Evolutionary conservation across 2,113 vertebrate genomes (phyloP), one percentile per base, ranked within the genome.

Genomic region (Martes martes): DNA sequence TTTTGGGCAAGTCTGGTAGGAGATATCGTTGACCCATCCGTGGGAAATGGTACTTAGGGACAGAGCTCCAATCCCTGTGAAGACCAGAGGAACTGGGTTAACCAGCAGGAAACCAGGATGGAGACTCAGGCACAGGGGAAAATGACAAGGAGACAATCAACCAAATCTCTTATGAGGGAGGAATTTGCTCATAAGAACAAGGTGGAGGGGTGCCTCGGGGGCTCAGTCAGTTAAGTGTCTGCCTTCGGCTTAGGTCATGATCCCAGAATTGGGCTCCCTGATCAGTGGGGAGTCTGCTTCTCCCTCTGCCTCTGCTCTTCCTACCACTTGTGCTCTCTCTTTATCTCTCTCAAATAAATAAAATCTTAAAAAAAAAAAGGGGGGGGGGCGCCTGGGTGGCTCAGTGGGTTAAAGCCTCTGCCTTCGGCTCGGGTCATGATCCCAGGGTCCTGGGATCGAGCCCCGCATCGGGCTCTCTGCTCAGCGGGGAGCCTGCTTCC

Each of bases 121-220:
- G 69, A 71, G 69, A 59, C 50, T 57, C 50, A 3, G 59, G 24
- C 86, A 76, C 28, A 63, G 18, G 95, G 59, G 86, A 61, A 78
- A 89, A 85, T 2, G 24, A 83, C 36, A 57, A 26, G 18, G 16
- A 94, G 61, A 19, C 24, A 42, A 52, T 78, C 23, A 52, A 57
- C 78, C 83, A 90, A 94, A 69, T 89, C 36, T 31, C 36, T 8
- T 87, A 8, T 3, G 80, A 57, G 78, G n/a, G 57, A 67, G 47
- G 42, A 92, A 88, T 80, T 89, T 89, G 67, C 36, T 92, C 39
- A 15, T 81, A 92, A 87, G 79, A 82, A 95, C 52, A 94, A 86
- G 13, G 63, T 73, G 42, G 31, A 15, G 33, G 65, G 65, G 65
- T 16, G 2, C 33, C 65, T n/a, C 16, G 31, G 67, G n/a, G 67